Conservation (phyloP, 2,113 vertebrate species). For the Lathamus discolor region DNA sequence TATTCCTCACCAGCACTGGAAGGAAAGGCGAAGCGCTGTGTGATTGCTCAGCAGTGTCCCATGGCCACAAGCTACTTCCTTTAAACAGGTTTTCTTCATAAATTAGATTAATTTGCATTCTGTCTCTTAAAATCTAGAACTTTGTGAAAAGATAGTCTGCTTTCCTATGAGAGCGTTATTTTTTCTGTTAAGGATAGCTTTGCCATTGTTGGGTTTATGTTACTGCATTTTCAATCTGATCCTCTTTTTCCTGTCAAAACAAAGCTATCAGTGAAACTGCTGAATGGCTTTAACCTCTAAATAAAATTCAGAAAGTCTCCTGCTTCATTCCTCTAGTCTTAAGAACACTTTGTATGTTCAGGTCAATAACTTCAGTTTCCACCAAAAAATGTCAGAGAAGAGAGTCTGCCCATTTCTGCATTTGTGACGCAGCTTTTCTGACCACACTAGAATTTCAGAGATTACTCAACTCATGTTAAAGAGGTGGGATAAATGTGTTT, state of each 20-base stretch:
- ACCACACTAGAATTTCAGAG: neutral
- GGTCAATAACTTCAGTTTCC: neutral
- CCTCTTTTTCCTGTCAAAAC: neutral
- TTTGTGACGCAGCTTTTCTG: neutral
- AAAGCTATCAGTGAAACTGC: neutral
- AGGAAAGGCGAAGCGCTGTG: neutral
- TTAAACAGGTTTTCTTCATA: neutral
- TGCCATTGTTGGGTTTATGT: neutral
- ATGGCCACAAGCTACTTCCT: neutral
- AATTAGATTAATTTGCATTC: neutral
- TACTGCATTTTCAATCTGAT: neutral
- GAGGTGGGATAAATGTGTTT: neutral
- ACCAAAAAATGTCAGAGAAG: neutral
- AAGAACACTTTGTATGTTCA: neutral
- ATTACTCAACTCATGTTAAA: neutral
- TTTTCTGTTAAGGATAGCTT: neutral
- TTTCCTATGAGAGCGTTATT: neutral
- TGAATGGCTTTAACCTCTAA: neutral
- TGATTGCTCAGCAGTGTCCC: neutral
- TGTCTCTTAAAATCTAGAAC: neutral
- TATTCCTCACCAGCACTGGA: neutral
- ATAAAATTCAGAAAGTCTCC: neutral
- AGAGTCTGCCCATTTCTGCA: neutral
- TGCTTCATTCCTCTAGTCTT: neutral
- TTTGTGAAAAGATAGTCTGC: neutral